phyloP scores from a whole-genome alignment of 2,888 invertebrate genomes.

The Cephus rjabovi region DNA sequence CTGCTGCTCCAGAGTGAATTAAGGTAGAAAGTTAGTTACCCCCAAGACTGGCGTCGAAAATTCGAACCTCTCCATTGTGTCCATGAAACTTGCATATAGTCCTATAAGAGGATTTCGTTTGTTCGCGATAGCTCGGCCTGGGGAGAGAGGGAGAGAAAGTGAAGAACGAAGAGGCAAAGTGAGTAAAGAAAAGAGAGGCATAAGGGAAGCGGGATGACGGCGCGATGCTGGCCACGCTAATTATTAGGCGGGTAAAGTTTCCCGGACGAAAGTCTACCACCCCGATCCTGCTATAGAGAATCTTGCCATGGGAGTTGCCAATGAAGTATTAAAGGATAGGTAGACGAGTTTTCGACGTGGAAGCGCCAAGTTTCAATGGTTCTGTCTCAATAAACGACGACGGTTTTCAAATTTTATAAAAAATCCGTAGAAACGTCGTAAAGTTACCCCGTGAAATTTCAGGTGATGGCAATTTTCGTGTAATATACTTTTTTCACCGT shows the following conservation, averaged over 20 bases:
- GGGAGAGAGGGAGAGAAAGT: background rate
- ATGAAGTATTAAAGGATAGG: background rate
- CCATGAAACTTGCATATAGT: conserved; percentile 16
- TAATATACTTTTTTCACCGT: background rate
- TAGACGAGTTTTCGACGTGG: background rate
- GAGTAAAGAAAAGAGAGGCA: background rate
- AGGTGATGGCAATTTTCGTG: background rate
- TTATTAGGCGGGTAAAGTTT: background rate
- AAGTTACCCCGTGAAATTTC: background rate
- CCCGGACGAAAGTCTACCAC: background rate
- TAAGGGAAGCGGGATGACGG: background rate
- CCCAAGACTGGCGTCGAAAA: conserved; percentile 5
- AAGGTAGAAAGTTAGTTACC: conserved; percentile 16
- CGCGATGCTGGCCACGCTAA: background rate
- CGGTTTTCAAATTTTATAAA: background rate
- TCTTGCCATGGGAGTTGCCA: background rate
- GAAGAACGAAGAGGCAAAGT: background rate
- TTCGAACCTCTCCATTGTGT: conserved; percentile 8
- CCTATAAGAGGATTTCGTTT: conserved; percentile 20
- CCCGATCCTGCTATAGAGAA: background rate
- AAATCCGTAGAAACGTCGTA: background rate
- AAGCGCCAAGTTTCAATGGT: conserved; percentile 10
- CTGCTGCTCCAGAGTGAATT: conserved; percentile 5
- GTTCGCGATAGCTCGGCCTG: conserved; percentile 6
- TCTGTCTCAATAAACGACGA: background rate